phyloP scores from a whole-genome alignment of 2,113 vertebrate genomes.

The Sceloporus tristichus region DNA sequence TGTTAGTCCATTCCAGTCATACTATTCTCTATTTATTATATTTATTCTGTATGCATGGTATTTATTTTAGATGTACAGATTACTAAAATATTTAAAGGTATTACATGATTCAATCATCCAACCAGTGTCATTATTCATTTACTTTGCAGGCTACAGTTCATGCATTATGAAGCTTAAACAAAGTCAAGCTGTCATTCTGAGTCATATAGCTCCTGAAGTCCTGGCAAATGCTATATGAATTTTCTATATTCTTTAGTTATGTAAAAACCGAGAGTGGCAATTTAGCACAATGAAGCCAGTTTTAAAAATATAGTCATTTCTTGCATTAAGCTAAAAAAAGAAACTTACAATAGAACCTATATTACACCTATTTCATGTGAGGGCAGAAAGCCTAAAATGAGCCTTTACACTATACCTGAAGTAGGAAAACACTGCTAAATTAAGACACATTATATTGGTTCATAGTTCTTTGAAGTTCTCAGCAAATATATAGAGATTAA shows the following conservation, averaged over 20 bases:
- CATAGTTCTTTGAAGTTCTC: conserved; percentile 22
- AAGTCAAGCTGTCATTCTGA: conserved; percentile 32
- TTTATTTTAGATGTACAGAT: background rate
- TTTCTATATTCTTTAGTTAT: conserved; percentile 7
- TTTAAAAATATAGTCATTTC: background rate
- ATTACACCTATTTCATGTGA: conserved; percentile 24
- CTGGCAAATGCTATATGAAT: conserved; percentile 20
- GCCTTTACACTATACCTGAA: conserved; percentile 16
- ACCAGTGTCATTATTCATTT: conserved; percentile 47
- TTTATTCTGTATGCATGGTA: background rate
- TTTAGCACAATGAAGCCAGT: conserved; percentile 36
- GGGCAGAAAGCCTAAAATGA: conserved; percentile 34
- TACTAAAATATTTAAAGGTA: conserved; percentile 4
- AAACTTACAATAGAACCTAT: background rate
- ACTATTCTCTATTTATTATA: background rate
- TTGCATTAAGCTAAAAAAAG: conserved; percentile 32
- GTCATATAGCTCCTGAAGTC: conserved; percentile 36
- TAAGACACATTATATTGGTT: conserved; percentile 23
- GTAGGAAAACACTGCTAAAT: conserved; percentile 1
- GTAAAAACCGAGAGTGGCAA: conserved; percentile 40
- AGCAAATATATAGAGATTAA: conserved; percentile 28
- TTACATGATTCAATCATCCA: conserved; percentile 31
- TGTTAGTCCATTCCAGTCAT: background rate
- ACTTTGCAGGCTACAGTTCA: conserved; percentile 13
- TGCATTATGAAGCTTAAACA: conserved; percentile 15